Evolutionary conservation across 2,113 vertebrate genomes (phyloP), one percentile per base, ranked within the genome.

Genomic region (Apteryx mantelli): DNA sequence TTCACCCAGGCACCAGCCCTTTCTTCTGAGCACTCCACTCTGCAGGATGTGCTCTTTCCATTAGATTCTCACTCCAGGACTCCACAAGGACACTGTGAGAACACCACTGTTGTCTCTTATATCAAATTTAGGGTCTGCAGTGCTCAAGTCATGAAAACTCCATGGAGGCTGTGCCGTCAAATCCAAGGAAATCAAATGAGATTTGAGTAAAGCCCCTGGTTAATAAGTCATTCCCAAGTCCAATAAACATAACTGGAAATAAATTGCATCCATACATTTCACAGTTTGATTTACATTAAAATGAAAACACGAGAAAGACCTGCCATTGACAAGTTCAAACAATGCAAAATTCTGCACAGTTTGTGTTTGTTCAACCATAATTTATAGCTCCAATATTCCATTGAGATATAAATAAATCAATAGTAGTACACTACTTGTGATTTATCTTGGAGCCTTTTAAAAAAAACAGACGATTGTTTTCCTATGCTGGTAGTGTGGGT

Each of bases 211-310:
- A 97, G 91, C 93, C 93, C 32, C 69, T 65, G 65, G 91, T 95
- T 97, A 97, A 95, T 95, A 97, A 97, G 88, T 95, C 28, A 83
- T 95, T 93, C 93, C 78, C 84, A 85, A 95, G 91, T 85, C 91
- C 91, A 95, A 97, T 95, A 97, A 97, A 97, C 95, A 88, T 97
- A 95, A 94, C 82, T 94, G 93, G 86, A 97, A 97, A 93, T 96
- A 97, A 96, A 97, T 97, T 97, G 93, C 76, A 94, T 97, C 88
- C 94, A 95, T 96, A 90, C 82, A 95, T 94, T 96, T 96, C 94
- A 97, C 91, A 96, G 88, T 96, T 97, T 96, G 95, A 96, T 96
- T 97, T 97, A 97, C 88, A 93, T 88, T 95, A 96, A 93, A 97
- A 94, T 63, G 73, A 96, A 94, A 97, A 90, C 93, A 95, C 0